Base-by-base conservation (phyloP, 2,797 vertebrate genomes). In the Phoeniculus purpureus region DNA sequence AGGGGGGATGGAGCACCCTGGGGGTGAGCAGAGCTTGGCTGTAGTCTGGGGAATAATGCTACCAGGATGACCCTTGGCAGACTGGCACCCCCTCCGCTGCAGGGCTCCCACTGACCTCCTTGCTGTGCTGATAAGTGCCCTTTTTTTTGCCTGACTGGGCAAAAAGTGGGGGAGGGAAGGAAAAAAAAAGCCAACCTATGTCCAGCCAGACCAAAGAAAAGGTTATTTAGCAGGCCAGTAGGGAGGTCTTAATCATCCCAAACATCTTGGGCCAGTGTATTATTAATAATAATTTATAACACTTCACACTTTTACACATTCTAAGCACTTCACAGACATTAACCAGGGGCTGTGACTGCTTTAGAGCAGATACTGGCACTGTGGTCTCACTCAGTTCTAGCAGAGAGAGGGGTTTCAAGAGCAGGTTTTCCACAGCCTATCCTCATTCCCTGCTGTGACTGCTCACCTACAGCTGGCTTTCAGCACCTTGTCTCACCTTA, bases 61-160 rank as follows among this genome's bases (percentile, higher is more conserved):
- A 70, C 70, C 10, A 14, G 52, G 16, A 23, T 17, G 26, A 59
- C 56, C 40, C 25, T 20, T 4, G 15, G 31, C 76, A 82, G 37
- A 29, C 10, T 2, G 2, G 29, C 0, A 0, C 19, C 67, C 8
- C 32, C 59, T 31, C 75, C 25, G 54, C 59, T 34, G 32, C 47
- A 82, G 43, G 19, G 40, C 27, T 65, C 40, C 73, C 56, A 19
- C 29, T 54, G 77, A 18, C 31, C 37, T 37, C 71, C 22, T 75
- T 27, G 23, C 2, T 50, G 8, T 66, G 19, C 72, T 90, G 31
- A 80, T 51, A 70, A 86, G 60, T 25, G 8, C 27, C 59, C 19
- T 21, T 37, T 31, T 11, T 91, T 93, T 73, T 74, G 61, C 86
- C 68, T 92, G 72, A 16, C 59, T 79, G 45, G 31, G 37, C 72